Percentiles rank a stretch among this genome's conserved stretches.
phyloP scores from a whole-genome alignment of 2,113 vertebrate species.

The Laticauda laticaudata region DNA sequence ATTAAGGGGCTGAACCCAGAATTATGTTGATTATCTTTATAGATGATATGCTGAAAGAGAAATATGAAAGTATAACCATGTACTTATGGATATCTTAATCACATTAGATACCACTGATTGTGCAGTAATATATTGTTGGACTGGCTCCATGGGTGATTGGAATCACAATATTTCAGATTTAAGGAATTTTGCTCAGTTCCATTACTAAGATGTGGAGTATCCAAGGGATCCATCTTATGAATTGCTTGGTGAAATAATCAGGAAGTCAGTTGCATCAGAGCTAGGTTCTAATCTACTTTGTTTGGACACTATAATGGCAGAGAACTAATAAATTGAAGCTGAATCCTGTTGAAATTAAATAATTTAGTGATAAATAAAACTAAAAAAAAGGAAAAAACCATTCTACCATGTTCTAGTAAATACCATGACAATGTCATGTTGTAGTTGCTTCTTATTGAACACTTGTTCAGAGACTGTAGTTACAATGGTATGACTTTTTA shows the following conservation, averaged over 20 bases:
- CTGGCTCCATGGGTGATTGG: not conserved
- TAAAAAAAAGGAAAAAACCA: not conserved
- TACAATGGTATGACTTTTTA: not conserved
- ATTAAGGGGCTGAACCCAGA: not conserved
- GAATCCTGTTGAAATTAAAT: not conserved
- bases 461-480: not conserved
- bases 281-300: not conserved
- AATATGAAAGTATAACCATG: not conserved
- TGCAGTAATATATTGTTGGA: not conserved
- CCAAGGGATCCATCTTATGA: not conserved
- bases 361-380: not conserved
- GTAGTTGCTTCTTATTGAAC: not conserved
- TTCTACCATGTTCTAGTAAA: no score
- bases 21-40: not conserved
- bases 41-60: not conserved
- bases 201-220: not conserved
- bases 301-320: not conserved
- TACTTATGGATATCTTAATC: not conserved
- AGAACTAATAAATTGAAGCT: not conserved
- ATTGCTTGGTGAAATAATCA: not conserved
- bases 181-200: not conserved
- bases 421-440: not conserved
- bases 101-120: not conserved
- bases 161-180: not conserved
- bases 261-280: not conserved